Base-by-base conservation (phyloP, 2,113 vertebrate species). In the Xyliphius kryptos region DNA sequence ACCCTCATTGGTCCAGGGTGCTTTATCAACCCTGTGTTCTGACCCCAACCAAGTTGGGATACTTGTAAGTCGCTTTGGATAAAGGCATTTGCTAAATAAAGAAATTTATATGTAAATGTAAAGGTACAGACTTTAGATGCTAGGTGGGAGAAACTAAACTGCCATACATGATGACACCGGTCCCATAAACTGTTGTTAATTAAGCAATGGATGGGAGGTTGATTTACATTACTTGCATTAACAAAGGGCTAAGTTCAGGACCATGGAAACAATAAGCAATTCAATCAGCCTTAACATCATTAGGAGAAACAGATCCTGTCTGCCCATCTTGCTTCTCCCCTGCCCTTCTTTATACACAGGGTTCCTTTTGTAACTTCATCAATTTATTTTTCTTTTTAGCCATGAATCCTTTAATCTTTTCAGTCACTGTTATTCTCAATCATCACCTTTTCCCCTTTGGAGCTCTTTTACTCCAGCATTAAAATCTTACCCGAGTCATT, bases 401-500 rank as follows among this genome's bases (percentile, higher is more conserved):
- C 32, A 46, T 37, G 38, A 20, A 36, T 12, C 9, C 64, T 58
- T 15, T 20, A 38, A n/a, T 59, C 22, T 51, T 57, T 40, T 38
- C 32, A 48, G 41, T 64, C 43, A 56, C 32, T 49, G 58, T 37
- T 20, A 22, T 13, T 63, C 46, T 38, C 8, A 40, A 9, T 43
- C 60, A 55, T 41, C 9, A 3, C 8, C 43, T 17, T 15, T 10
- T 48, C 16, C 50, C 14, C 57, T n/a, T 56, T 3, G 1, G 55
- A 59, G 67, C 66, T 62, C 53, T 63, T 57, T 43, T 55, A 67
- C 62, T 78, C 69, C 69, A 19, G 21, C 50, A 15, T 48, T 62
- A 74, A 67, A 61, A 64, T 11, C 60, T 70, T 85, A 89, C 87
- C 86, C 83, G 81, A 43, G 56, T 43, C 52, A 69, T 57, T 75